Evolutionary conservation across 1,140 invertebrate genomes (phyloP).

Genomic region (Drosophila teissieri): DNA sequence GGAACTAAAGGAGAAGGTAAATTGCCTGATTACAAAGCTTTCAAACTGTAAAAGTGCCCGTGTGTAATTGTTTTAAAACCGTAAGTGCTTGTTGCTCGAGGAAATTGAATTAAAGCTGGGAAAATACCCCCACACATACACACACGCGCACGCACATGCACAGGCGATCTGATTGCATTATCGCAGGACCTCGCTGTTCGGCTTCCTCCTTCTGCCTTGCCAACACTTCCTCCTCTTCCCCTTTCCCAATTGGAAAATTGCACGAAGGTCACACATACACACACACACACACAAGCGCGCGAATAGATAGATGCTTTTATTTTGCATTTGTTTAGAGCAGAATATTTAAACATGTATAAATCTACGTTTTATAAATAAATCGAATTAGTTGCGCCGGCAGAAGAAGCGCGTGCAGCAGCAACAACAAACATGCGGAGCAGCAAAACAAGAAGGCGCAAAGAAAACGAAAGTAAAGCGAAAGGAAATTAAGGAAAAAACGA

Average conservation of each 20-base stretch:
- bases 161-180: constrained; percentile 44
- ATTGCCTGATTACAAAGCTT: constrained; percentile 35
- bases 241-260: constrained; percentile 65
- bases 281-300: neutral
- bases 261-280: constrained; percentile 65
- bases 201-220: neutral
- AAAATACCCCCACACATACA: neutral
- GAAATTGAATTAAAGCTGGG: constrained; percentile 27
- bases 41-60: constrained; percentile 26
- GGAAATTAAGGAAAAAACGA: constrained; percentile 22
- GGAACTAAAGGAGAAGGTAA: neutral
- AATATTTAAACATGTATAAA: constrained; percentile 40
- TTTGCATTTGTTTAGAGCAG: constrained; percentile 39
- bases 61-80: constrained; percentile 19
- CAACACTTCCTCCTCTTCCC: neutral
- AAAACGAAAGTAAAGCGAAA: constrained; percentile 39
- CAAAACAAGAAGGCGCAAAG: constrained; percentile 21
- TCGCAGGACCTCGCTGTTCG: constrained; percentile 24
- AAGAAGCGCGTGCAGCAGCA: constrained; percentile 47
- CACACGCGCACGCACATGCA: neutral
- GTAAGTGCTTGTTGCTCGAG: constrained; percentile 4
- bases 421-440: constrained; percentile 25
- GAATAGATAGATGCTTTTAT: constrained; percentile 15
- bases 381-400: constrained; percentile 53
- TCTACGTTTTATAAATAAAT: constrained; percentile 57